Evolutionary conservation across 2,113 vertebrate genomes (phyloP).

Genomic region (Peromyscus californicus): DNA sequence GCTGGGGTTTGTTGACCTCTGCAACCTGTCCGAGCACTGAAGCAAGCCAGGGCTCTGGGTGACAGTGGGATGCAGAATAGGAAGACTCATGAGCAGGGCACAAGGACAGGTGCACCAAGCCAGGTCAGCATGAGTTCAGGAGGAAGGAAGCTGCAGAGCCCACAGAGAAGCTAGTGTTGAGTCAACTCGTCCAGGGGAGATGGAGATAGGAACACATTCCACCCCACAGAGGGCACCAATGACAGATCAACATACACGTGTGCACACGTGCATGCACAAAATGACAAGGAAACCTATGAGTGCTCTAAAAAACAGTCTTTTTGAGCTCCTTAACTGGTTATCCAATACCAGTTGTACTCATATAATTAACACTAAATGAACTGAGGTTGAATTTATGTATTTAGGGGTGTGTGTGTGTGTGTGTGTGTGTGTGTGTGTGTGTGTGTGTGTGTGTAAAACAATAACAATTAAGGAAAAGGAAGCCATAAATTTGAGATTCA

Average conservation of each 20-base stretch:
- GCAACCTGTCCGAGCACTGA: background rate
- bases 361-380: background rate
- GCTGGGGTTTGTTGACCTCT: background rate
- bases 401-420: background rate
- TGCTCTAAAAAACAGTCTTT: background rate
- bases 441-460: background rate
- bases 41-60: background rate
- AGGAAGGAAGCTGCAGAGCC: background rate
- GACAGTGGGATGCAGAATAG: too few relatives aligned
- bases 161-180: background rate
- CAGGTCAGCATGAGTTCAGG: background rate
- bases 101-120: background rate
- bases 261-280: too few relatives aligned
- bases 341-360: background rate
- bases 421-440: background rate
- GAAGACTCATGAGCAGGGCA: rapidly evolving
- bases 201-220: background rate
- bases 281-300: background rate
- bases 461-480: background rate
- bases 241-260: background rate
- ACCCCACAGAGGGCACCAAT: background rate
- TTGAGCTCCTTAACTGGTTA: background rate
- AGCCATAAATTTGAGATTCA: background rate
- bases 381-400: background rate
- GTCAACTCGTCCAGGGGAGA: background rate